Evolutionary conservation across 2,888 invertebrate genomes (phyloP).

Genomic region (Cephus sareptanus): DNA sequence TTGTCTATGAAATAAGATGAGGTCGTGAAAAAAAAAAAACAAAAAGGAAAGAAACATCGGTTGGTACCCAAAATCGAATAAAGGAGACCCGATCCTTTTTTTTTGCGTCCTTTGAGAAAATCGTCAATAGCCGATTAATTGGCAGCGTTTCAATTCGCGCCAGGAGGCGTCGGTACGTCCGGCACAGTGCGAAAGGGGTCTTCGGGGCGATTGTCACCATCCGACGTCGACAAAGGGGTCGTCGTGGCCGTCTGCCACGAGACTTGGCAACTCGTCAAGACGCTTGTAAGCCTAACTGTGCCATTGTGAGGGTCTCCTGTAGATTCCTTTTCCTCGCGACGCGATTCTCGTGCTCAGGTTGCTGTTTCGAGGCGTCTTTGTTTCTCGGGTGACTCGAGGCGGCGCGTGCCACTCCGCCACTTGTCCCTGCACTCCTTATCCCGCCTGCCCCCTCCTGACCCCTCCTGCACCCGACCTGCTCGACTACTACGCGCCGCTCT

Average conservation of each 20-base stretch:
- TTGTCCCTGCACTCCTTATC: slow-evolving; percentile 27
- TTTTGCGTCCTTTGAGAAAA: not conserved
- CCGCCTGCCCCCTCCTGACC: not conserved
- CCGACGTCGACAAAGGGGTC: slow-evolving; percentile 44
- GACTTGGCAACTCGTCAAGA: slow-evolving; percentile 66
- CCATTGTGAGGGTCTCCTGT: slow-evolving; percentile 43
- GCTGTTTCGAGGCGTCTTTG: slow-evolving; percentile 50
- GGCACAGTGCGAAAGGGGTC: not conserved
- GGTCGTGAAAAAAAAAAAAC: not conserved
- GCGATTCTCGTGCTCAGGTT: slow-evolving; percentile 36
- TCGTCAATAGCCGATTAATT: slow-evolving; percentile 46
- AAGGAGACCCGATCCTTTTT: not conserved
- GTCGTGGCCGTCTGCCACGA: slow-evolving; percentile 45
- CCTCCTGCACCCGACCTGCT: not conserved
- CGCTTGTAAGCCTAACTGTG: slow-evolving; percentile 62
- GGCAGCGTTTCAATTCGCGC: slow-evolving; percentile 62
- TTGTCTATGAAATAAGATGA: not conserved
- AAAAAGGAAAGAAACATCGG: not conserved
- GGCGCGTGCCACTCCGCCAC: slow-evolving; percentile 41
- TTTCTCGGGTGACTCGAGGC: slow-evolving; percentile 43
- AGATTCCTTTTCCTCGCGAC: slow-evolving; percentile 35
- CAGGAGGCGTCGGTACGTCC: slow-evolving; percentile 39
- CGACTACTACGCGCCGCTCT: not conserved
- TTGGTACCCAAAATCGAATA: not conserved
- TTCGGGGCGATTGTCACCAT: slow-evolving; percentile 10